A percentile compares a stretch with the other conserved stretches of the same genome.
Conservation (phyloP, 2,797 vertebrate genomes). For the Notolabrus celidotus region DNA sequence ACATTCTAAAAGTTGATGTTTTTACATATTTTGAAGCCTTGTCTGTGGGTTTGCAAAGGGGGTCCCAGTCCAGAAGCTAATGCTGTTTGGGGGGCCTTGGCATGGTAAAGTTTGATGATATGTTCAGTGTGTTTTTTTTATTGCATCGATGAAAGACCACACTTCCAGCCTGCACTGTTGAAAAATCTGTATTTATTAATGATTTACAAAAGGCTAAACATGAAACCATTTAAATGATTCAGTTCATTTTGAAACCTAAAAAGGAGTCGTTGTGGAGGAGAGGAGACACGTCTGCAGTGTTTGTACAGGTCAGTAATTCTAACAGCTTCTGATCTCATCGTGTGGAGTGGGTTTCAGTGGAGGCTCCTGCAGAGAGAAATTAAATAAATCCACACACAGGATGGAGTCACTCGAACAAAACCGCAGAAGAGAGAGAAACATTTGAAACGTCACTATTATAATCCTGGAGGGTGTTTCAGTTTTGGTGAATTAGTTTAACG, state of each 20-base stretch:
- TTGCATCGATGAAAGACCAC: constrained; percentile 26
- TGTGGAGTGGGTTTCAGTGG: constrained; percentile 47
- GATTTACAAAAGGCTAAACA: constrained; percentile 90
- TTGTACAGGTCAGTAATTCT: constrained; percentile 43
- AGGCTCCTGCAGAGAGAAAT: constrained; percentile 57
- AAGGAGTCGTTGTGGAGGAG: constrained; percentile 42
- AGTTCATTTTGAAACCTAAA: constrained; percentile 73
- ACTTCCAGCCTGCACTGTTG: constrained; percentile 72
- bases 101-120: too few relatives aligned
- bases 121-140: too few relatives aligned
- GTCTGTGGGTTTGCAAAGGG: too few relatives aligned
- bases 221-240: constrained; percentile 74
- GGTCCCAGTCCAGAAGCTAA: too few relatives aligned
- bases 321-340: constrained; percentile 54
- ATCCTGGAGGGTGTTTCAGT: constrained; percentile 28
- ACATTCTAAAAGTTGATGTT: too few relatives aligned
- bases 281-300: constrained; percentile 42
- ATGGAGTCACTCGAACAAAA: constrained; percentile 72
- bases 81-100: too few relatives aligned
- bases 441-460: constrained; percentile 33
- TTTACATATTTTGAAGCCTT: too few relatives aligned
- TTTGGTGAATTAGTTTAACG: constrained; percentile 28
- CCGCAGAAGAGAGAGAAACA: constrained; percentile 58
- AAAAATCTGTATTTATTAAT: constrained; percentile 90
- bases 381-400: constrained; percentile 76